Base-by-base conservation (phyloP, 2,797 vertebrate genomes). In the Cuculus canorus region DNA sequence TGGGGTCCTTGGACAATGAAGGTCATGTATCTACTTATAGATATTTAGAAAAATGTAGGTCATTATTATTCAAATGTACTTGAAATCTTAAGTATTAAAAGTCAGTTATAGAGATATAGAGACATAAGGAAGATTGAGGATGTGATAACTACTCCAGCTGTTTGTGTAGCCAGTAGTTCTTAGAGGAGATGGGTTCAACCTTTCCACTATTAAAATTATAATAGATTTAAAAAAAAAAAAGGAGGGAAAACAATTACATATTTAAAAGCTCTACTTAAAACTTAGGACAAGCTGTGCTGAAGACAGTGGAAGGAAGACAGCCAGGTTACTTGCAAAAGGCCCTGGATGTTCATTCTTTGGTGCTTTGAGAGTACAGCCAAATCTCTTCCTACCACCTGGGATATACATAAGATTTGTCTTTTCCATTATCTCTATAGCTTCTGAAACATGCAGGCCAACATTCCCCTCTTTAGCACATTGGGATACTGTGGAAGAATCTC, bases 31-130 rank as follows among this genome's bases (percentile, higher is more conserved):
- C 59, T 88, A 68, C 79, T 89, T 83, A 52, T 7, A 82, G 63
- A 80, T 91, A 33, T 70, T 93, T 91, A 65, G 50, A 33, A 89
- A 95, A 95, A 81, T 61, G 45, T 71, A 87, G 48, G 43, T 24
- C 39, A 59, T 93, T 83, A 82, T 89, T 92, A 89, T 91, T 92
- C 79, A 86, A 78, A 95, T 54, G 33, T 56, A 82, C 45, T 91
- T 84, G 60, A 59, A 92, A 13, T 54, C 56, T 76, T 59, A 35
- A 35, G 43, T 64, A 73, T 57, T 71, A 63, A 47, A 30, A 89
- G 39, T 39, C 24, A 79, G 37, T 76, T 72, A 66, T 4, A 73
- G 23, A 60, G 48, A 63, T 37, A 25, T 4, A 73, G 23, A 60
- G 48, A 63, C 37, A 25, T 18, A 30, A 57, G 30, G 48, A 79